Evolutionary conservation across 1,140 invertebrate species (phyloP).

Genomic region (Ips typographus): DNA sequence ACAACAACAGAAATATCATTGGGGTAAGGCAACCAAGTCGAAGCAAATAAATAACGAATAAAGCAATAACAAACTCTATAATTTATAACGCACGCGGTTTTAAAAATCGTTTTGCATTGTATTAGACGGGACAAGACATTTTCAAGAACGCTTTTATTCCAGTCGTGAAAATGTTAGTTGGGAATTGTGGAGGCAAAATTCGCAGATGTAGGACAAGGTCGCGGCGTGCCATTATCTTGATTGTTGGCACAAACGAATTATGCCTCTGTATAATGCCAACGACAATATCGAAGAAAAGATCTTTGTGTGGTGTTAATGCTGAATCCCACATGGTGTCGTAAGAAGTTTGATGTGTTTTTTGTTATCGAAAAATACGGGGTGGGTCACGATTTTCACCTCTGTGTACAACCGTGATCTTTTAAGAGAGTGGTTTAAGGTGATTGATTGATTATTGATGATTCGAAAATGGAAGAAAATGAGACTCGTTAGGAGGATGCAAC

Average conservation of each 20-base stretch:
- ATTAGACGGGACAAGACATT: conserved; percentile 10
- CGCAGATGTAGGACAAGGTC: conserved; percentile 40
- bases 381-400: no score
- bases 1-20: no score
- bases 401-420: no score
- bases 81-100: neutral
- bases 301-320: no score
- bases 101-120: conserved; percentile 18
- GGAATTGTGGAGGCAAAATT: conserved; percentile 39
- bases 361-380: no score
- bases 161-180: conserved; percentile 33
- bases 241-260: neutral
- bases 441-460: no score
- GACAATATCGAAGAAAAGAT: neutral
- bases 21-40: neutral
- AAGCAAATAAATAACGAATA: neutral
- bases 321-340: no score
- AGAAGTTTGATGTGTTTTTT: no score
- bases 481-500: no score
- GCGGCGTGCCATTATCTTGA: conserved; percentile 9
- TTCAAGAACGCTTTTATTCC: conserved; percentile 19
- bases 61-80: neutral
- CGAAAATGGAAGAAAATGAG: no score
- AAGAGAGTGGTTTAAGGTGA: no score
- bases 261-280: neutral